Conservation (phyloP, 2,888 invertebrate species). For the Saturnia japonica region DNA sequence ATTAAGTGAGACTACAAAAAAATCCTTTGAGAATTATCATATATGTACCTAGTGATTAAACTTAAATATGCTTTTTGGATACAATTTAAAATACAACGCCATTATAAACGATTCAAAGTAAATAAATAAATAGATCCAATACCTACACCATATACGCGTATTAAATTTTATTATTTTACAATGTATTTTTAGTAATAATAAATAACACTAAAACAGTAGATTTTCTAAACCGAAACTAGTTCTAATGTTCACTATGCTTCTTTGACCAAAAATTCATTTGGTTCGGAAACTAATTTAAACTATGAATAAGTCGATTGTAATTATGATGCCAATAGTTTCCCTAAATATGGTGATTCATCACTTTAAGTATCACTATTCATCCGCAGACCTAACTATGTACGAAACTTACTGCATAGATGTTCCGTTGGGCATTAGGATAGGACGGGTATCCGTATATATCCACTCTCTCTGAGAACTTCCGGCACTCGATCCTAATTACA, state of each 20-base stretch:
- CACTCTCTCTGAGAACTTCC: conserved; percentile 61
- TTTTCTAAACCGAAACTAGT: background rate
- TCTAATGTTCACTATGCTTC: no score
- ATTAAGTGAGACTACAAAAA: no score
- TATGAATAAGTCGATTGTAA: background rate
- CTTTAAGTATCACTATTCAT: background rate
- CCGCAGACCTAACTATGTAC: background rate
- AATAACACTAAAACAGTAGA: background rate
- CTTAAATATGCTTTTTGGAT: no score
- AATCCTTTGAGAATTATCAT: no score
- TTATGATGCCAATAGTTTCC: background rate
- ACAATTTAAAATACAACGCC: background rate
- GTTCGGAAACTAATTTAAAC: background rate
- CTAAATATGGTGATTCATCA: background rate
- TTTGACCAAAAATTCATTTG: no score
- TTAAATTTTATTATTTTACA: background rate
- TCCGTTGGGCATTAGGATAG: conserved; percentile 31
- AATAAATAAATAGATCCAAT: conserved; percentile 1
- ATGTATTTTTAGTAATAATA: background rate
- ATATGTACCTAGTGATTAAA: no score
- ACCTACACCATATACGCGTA: no score
- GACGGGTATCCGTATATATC: conserved; percentile 34
- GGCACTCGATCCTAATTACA: conserved; percentile 75
- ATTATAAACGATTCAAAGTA: background rate
- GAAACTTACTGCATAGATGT: background rate